A percentile compares a stretch with the other conserved stretches of the same genome.
Conservation (phyloP, 1,140 invertebrate species). For the Formica exsecta region DNA sequence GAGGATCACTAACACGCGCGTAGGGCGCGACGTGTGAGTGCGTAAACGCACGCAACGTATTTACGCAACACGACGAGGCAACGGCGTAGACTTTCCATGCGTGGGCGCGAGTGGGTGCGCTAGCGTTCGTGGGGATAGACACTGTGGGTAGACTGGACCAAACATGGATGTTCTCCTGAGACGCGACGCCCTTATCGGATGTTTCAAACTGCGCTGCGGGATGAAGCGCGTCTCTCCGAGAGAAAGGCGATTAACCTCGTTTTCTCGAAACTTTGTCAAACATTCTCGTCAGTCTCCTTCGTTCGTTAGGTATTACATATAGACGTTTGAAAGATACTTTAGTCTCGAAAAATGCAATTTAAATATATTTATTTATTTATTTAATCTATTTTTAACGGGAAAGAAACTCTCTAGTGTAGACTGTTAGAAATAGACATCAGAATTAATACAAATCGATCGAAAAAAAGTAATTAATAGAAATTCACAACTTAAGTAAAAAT, state of each 20-base stretch:
- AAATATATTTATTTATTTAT: background rate
- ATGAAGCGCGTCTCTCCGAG: background rate
- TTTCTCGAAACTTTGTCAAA: conserved; percentile 39
- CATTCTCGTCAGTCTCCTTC: background rate
- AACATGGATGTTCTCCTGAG: conserved; percentile 51
- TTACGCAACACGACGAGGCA: conserved; percentile 22
- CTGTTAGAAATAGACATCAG: no score
- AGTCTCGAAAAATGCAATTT: no score
- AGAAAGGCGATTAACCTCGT: conserved; percentile 61
- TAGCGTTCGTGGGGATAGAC: background rate
- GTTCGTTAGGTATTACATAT: background rate
- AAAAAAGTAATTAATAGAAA: no score
- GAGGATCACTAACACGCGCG: conserved; percentile 14
- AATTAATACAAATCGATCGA: no score
- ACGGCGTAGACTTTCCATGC: conserved; percentile 38
- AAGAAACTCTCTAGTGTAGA: no score
- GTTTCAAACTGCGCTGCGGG: conserved; percentile 10
- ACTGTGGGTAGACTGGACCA: conserved; percentile 50
- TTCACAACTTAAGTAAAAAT: no score
- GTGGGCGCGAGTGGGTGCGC: conserved; percentile 46
- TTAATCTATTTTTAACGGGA: no score
- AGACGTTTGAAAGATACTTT: background rate
- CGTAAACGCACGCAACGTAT: conserved; percentile 10
- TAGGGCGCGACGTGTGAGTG: background rate
- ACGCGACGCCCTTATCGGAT: conserved; percentile 50